Evolutionary conservation across 2,113 vertebrate species (phyloP).

Genomic region (Phaethon lepturus): DNA sequence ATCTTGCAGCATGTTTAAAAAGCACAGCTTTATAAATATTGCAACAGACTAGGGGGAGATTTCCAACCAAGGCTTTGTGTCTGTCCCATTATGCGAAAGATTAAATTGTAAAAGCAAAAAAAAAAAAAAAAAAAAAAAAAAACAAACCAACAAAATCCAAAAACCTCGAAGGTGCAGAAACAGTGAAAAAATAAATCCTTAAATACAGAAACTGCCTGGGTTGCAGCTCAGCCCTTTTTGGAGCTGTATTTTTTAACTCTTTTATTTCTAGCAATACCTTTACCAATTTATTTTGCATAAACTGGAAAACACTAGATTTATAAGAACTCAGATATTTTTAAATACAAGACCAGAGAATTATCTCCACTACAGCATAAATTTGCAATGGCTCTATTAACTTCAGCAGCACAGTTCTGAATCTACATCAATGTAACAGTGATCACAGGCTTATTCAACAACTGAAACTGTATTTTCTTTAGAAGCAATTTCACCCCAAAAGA

Average conservation of each 20-base stretch:
- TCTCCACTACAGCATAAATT: neutral
- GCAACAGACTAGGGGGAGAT: constrained; percentile 24
- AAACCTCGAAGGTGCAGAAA: constrained; percentile 7
- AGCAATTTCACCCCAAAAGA: neutral
- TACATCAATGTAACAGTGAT: neutral
- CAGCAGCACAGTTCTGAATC: neutral
- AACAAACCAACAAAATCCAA: neutral
- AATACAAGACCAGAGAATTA: neutral
- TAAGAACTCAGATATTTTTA: neutral
- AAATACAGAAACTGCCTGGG: neutral
- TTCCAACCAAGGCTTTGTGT: constrained; percentile 58
- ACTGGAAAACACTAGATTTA: neutral
- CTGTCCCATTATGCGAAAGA: constrained; percentile 51
- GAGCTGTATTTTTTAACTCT: neutral
- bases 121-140: neutral
- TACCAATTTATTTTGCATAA: neutral
- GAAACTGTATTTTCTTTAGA: neutral
- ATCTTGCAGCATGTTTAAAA: constrained; percentile 60
- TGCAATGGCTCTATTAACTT: neutral
- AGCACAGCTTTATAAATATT: constrained; percentile 71
- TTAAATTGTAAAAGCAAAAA: constrained; percentile 44
- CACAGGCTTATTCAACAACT: neutral
- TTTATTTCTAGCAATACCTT: neutral
- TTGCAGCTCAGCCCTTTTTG: neutral
- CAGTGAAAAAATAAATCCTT: constrained; percentile 4